Evolutionary conservation across 1,140 invertebrate genomes (phyloP).

Genomic region (Drosophila teissieri): DNA sequence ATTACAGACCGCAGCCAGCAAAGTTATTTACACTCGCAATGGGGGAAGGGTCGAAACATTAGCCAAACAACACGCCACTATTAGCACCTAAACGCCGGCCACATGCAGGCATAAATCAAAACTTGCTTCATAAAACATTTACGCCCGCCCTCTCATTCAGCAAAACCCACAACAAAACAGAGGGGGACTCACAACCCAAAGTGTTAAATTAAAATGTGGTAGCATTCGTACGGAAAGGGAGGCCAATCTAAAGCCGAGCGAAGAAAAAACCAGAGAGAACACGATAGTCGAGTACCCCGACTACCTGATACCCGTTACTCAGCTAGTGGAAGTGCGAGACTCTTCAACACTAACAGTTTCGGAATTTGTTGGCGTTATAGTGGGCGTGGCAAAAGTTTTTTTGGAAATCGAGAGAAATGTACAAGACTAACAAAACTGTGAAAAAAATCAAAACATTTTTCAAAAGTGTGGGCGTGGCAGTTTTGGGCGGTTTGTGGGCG

Average conservation of each 20-base stretch:
- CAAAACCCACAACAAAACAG: constrained; percentile 11
- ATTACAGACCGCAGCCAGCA: neutral
- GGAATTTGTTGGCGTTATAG: too few relatives aligned
- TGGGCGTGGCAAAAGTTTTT: too few relatives aligned
- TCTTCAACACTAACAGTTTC: too few relatives aligned
- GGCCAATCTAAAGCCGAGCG: constrained; percentile 38
- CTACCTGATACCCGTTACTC: too few relatives aligned
- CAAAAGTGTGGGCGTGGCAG: too few relatives aligned
- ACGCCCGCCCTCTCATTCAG: constrained; percentile 26
- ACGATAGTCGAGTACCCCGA: too few relatives aligned
- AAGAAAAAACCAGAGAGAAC: too few relatives aligned
- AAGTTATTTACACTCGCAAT: constrained; percentile 6
- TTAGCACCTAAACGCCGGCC: constrained; percentile 70
- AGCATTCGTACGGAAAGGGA: constrained; percentile 51
- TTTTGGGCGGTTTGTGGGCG: too few relatives aligned
- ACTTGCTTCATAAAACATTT: constrained; percentile 78
- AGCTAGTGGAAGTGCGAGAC: too few relatives aligned
- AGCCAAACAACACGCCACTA: constrained; percentile 54
- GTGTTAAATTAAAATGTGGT: constrained; percentile 70
- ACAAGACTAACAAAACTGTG: too few relatives aligned
- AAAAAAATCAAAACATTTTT: too few relatives aligned
- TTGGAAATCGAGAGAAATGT: too few relatives aligned
- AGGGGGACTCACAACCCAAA: constrained; percentile 20
- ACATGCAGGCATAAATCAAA: constrained; percentile 66
- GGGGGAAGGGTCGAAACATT: constrained; percentile 7